Conservation (phyloP, 2,888 invertebrate species). For the Bellardia pandia region DNA sequence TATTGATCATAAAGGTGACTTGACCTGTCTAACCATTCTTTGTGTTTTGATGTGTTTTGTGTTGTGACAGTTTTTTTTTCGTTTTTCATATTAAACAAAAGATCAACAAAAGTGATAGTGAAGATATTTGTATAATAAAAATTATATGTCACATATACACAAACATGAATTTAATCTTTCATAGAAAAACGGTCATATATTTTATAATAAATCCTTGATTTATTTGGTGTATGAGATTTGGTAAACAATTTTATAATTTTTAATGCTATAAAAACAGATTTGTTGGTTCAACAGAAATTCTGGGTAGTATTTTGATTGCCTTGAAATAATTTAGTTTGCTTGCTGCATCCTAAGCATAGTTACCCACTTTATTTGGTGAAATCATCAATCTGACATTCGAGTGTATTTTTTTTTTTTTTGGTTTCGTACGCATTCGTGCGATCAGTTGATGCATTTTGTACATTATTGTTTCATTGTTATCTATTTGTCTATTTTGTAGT, state of each 20-base stretch:
- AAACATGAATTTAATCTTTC: slow-evolving; percentile 11
- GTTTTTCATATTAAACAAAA: not conserved
- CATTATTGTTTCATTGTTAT: not conserved
- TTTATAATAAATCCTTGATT: slow-evolving; percentile 4
- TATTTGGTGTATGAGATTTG: not conserved
- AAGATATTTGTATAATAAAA: not conserved
- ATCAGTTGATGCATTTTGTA: slow-evolving; percentile 32
- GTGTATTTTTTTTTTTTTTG: not conserved
- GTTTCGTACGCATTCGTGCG: slow-evolving; percentile 59
- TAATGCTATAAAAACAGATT: not conserved
- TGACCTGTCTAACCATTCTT: not conserved
- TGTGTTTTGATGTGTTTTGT: not conserved
- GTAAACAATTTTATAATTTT: not conserved
- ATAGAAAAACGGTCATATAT: not conserved
- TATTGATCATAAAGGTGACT: slow-evolving; percentile 15
- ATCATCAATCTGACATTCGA: not conserved
- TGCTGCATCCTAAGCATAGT: not conserved
- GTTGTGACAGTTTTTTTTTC: not conserved
- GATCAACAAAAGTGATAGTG: slow-evolving; percentile 27
- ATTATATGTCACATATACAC: slow-evolving; percentile 9
- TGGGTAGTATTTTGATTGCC: not conserved
- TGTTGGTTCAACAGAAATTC: not conserved
- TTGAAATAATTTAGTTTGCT: not conserved
- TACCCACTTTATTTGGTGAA: not conserved
- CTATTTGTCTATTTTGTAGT: not conserved